Percentiles rank a stretch among this genome's conserved stretches.
phyloP scores from a whole-genome alignment of 2,797 vertebrate genomes.

The Lophius americanus region DNA sequence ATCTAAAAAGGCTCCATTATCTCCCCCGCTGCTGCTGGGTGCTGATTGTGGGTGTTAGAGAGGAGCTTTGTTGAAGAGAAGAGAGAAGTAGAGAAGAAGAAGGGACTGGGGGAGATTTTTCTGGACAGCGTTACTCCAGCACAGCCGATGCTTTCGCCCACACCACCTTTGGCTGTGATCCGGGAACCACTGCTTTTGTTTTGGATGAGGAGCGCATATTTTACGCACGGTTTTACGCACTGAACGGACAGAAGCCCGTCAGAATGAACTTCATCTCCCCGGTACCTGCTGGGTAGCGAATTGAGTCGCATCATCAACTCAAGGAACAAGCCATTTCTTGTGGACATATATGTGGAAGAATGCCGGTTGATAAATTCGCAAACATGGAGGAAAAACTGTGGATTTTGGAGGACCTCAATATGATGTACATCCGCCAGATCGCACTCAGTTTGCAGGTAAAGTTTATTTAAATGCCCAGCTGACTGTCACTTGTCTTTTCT shows the following conservation, averaged over 20 bases:
- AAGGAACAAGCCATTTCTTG: not conserved
- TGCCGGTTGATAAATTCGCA: conserved; percentile 79
- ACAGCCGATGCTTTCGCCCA: conserved; percentile 56
- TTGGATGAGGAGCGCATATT: conserved; percentile 55
- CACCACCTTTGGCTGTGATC: conserved; percentile 33
- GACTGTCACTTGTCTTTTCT: conserved; percentile 1
- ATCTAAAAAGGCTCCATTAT: conserved; percentile 74
- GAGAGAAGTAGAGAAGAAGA: conserved; percentile 66
- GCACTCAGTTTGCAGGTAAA: conserved; percentile 93
- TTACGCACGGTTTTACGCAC: conserved; percentile 62
- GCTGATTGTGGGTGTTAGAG: conserved; percentile 74
- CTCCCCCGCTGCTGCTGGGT: conserved; percentile 55
- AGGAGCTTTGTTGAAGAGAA: conserved; percentile 64
- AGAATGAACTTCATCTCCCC: conserved; percentile 45
- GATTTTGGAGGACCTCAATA: conserved; percentile 95
- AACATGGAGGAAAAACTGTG: conserved; percentile 93
- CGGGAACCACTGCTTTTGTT: conserved; percentile 11
- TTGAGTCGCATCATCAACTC: not conserved
- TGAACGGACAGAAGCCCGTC: not conserved
- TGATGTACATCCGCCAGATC: conserved; percentile 98
- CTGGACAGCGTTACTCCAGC: conserved; percentile 40
- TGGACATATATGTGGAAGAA: conserved; percentile 54
- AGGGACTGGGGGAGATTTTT: conserved; percentile 31
- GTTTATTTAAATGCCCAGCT: not conserved
- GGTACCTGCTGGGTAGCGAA: conserved; percentile 34